Evolutionary conservation across 1,140 invertebrate genomes (phyloP), one percentile per base, ranked within the genome.

Genomic region (Drosophila pandora): DNA sequence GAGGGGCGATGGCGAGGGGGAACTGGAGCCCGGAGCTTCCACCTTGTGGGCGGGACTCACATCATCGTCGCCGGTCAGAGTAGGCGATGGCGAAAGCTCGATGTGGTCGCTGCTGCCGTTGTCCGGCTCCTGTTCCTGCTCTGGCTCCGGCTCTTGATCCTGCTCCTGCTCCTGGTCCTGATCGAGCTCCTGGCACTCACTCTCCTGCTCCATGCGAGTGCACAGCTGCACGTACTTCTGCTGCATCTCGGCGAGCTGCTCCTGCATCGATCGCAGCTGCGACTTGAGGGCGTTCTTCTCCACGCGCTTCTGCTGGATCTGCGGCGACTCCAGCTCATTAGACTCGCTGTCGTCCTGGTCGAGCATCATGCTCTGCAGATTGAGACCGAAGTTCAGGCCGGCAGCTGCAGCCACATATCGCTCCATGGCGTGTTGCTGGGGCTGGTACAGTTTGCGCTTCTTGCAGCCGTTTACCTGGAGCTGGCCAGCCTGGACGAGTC

Each of bases 371-470:
- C 80, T 79, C 83, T 91, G 90, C 37, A 93, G 72, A 61, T 92
- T 92, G 2, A 93, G 72, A 4, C 91, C 91, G n/a, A 93, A 90
- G 28, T 93, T 92, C 4, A 92, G 71, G 61, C 93, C 90, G 68
- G 94, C 80, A 70, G 93, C 92, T 69, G 93, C 91, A 77, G 93
- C 91, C 79, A 93, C 93, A 87, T 96, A 96, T 21, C 95, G 92
- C 71, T 96, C 95, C 22, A 94, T 94, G 62, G 95, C 94, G 90
- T 98, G 97, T 84, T 98, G 97, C 90, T 98, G 97, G 1, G 98
- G 98, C 80, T 98, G 97, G 91, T 98, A 98, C n/a, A 99, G 93
- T 92, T 99, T 99, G 21, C 98, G 94, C 93, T 99, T 99, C 91
- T 98, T 98, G 93, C 96, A 98, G 43, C 96, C 97, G 92, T 97